Evolutionary conservation across 2,888 invertebrate genomes (phyloP).

Genomic region (Caenorhabditis angaria): DNA sequence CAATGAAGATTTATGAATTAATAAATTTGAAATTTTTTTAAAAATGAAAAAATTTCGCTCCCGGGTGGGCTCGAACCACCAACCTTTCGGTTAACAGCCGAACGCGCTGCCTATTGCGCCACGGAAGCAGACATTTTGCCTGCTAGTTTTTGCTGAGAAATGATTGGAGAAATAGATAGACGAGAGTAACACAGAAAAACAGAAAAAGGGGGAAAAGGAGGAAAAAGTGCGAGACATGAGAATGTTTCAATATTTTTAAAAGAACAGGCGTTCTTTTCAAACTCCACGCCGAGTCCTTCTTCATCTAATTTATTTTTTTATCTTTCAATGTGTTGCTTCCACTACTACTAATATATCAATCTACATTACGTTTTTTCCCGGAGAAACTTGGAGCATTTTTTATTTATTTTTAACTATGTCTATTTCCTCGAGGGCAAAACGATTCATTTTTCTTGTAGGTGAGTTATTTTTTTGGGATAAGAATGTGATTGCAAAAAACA

Average conservation of each 20-base stretch:
- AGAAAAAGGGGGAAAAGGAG: background rate
- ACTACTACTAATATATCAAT: background rate
- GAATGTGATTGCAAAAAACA: too few relatives aligned
- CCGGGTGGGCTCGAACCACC: conserved; percentile 68
- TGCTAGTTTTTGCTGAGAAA: background rate
- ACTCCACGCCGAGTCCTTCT: background rate
- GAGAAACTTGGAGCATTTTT: too few relatives aligned
- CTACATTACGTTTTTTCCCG: background rate
- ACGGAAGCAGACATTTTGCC: conserved; percentile 14
- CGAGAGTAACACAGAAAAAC: background rate
- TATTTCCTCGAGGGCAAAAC: conserved; percentile 12
- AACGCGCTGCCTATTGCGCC: conserved; percentile 25
- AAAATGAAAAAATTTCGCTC: conserved; percentile 32
- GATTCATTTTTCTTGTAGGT: conserved; percentile 40
- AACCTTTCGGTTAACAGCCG: conserved; percentile 55
- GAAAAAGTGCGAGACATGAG: conserved; percentile 9
- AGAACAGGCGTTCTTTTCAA: conserved; percentile 43
- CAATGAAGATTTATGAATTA: background rate
- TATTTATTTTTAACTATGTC: background rate
- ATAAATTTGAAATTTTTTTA: background rate
- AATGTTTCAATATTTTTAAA: conserved; percentile 18
- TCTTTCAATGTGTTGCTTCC: background rate
- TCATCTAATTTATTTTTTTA: conserved; percentile 6
- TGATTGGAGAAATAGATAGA: background rate
- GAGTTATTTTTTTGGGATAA: conserved; percentile 15